These are phyloP conservation scores for Pyrocephalus nanus DNA, from an alignment of 2,797 vertebrate species.

Conservation along the genomic window DNA sequence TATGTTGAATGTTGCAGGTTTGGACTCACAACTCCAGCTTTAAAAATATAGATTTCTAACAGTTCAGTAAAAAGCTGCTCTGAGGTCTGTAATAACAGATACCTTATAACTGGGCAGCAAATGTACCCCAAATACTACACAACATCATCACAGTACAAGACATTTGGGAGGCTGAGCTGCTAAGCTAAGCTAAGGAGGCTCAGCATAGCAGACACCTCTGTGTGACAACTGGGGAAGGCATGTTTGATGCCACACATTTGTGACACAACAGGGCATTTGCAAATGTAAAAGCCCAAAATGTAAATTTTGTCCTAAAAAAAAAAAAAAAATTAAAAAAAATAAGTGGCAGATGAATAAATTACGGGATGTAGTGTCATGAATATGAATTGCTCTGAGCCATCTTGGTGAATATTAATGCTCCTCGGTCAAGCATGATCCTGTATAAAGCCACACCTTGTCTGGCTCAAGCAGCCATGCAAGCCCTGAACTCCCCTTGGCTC, in stretches of 20 bases:
- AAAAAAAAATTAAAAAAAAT: not conserved
- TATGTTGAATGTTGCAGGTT: not conserved
- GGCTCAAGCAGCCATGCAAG: not conserved
- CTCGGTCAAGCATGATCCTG: not conserved
- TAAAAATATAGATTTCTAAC: not conserved
- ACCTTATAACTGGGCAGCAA: not conserved
- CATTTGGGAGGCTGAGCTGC: not conserved
- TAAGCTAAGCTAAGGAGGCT: not conserved
- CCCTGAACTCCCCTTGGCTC: not conserved
- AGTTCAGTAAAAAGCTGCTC: not conserved
- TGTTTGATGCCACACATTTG: not conserved
- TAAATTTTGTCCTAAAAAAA: not conserved
- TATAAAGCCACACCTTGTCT: not conserved
- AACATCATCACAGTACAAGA: rapidly evolving
- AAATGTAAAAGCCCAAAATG: not conserved
- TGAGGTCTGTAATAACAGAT: not conserved
- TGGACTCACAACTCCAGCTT: not conserved
- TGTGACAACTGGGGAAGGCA: not conserved
- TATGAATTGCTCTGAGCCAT: not conserved
- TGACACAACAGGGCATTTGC: not conserved
- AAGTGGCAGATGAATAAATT: not conserved
- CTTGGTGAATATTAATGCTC: not conserved
- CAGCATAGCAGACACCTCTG: not conserved
- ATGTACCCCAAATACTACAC: not conserved
- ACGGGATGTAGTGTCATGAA: not conserved